Evolutionary conservation across 2,888 invertebrate genomes (phyloP).

Genomic region (Epistrophe eligans): DNA sequence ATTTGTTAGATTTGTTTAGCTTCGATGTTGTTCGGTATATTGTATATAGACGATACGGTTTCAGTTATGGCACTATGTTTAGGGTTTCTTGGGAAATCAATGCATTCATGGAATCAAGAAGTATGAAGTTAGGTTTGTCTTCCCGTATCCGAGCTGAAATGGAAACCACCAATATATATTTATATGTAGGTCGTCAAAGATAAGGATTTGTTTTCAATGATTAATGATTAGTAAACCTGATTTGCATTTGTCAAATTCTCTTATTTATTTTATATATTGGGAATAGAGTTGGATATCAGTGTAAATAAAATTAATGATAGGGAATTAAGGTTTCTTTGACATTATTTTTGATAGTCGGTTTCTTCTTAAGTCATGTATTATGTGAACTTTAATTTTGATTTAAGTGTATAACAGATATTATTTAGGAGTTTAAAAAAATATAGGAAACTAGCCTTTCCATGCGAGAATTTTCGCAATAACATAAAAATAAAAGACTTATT

Average conservation of each 20-base stretch:
- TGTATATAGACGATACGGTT: not conserved
- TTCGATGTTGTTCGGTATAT: not conserved
- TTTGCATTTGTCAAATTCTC: constrained; percentile 55
- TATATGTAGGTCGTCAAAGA: constrained; percentile 30
- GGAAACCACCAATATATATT: constrained; percentile 30
- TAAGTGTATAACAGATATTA: not conserved
- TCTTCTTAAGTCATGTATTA: not conserved
- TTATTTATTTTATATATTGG: constrained; percentile 34
- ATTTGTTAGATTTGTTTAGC: constrained; percentile 34
- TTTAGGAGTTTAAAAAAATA: too few relatives aligned
- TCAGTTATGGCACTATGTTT: not conserved
- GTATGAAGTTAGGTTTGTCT: constrained; percentile 5
- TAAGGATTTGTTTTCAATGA: constrained; percentile 59
- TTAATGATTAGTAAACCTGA: constrained; percentile 59
- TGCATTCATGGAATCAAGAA: constrained; percentile 40
- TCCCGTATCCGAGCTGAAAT: not conserved
- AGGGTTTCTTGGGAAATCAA: constrained; percentile 62
- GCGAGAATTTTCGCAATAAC: too few relatives aligned
- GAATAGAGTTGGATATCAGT: not conserved
- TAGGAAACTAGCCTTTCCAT: too few relatives aligned
- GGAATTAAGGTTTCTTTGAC: constrained; percentile 2
- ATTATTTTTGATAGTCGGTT: not conserved
- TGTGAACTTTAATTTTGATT: not conserved
- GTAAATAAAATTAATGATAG: constrained; percentile 34
- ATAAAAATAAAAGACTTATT: too few relatives aligned